phyloP scores from a whole-genome alignment of 1,140 invertebrate species.

The Drosophila navojoa region DNA sequence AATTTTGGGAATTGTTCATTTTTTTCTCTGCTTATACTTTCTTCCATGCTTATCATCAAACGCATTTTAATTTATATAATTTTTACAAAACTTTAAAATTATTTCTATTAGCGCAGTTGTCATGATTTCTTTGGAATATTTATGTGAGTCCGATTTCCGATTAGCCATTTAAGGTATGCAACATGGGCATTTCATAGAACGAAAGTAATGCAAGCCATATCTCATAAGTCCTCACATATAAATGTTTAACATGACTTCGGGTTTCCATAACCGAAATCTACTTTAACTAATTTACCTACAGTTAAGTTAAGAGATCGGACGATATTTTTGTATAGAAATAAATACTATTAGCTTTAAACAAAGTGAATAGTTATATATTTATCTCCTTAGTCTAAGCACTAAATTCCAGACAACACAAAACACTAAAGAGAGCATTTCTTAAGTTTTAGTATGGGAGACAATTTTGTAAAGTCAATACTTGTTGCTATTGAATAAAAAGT shows the following conservation, averaged over 20 bases:
- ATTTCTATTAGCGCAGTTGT: not conserved
- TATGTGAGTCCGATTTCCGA: not conserved
- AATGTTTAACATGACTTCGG: conserved; percentile 44
- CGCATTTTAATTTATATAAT: not conserved
- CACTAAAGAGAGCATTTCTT: conserved; percentile 10
- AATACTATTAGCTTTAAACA: conserved; percentile 49
- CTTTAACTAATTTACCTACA: conserved; percentile 55
- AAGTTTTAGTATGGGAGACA: conserved; percentile 43
- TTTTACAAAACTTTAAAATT: not conserved
- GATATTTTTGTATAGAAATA: conserved; percentile 32
- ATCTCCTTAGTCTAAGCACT: conserved; percentile 16
- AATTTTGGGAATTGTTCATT: not conserved
- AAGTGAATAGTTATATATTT: conserved; percentile 48
- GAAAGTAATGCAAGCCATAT: conserved; percentile 51
- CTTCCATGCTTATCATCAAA: not conserved
- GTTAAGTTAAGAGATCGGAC: conserved; percentile 30
- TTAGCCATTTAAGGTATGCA: too few species aligned
- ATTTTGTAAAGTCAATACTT: conserved; percentile 68
- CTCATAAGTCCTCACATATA: conserved; percentile 48
- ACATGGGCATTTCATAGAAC: conserved; percentile 37
- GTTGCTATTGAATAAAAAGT: conserved; percentile 74
- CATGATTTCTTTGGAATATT: not conserved
- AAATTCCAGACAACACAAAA: conserved; percentile 19
- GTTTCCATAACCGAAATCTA: conserved; percentile 46
- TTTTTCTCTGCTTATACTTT: not conserved